Base-by-base conservation (phyloP, 2,797 vertebrate species). In the Xiphophorus birchmanni region DNA sequence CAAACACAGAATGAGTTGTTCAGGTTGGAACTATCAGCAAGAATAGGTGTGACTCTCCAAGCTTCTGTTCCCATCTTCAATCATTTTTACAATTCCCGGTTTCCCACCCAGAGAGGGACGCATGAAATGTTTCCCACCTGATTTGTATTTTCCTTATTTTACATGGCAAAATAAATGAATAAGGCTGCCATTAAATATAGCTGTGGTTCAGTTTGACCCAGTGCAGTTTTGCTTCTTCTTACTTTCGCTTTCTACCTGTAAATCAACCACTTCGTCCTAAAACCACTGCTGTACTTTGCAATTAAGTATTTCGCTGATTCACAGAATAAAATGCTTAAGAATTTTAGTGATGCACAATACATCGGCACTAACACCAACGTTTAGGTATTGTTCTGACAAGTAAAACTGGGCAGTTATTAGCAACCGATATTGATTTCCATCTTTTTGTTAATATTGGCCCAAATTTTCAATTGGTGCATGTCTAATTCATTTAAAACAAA, bases 1-100 rank as follows among this genome's bases (percentile, higher is more conserved):
- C 0, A 84, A 81, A 75, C 1, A n/a, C 52, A 86, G 35, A 82
- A 63, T 29, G 12, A 75, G 32, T 9, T 56, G 78, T 86, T 74
- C 89, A 58, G 37, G 45, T 82, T 26, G 65, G 77, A 26, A 44
- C 21, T 23, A 58, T 1, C 32, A 76, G 9, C 47, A 37, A 77
- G 6, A 21, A 56, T 3, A 8, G 47, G 2, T 35, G 12, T 9
- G 23, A 72, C 32, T 23, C 6, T n/a, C 37, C 13, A 52, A 52
- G 50, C 50, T 8, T 60, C 12, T 32, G 58, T 35, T 63, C 7
- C 6, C 6, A 35, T 35, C 13, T 63, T 63, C 15, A 35, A 8
- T 32, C 10, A 42, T 40, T 21, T 69, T 40, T 26, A 37, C 35
- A 67, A 37, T 40, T 21, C 9, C 65, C 1, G 1, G 18, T 69